Evolutionary conservation across 92 coral and sea anemone genomes (phyloP), one percentile per base, ranked within the genome.

Genomic region (Epizoanthus illoricatus): DNA sequence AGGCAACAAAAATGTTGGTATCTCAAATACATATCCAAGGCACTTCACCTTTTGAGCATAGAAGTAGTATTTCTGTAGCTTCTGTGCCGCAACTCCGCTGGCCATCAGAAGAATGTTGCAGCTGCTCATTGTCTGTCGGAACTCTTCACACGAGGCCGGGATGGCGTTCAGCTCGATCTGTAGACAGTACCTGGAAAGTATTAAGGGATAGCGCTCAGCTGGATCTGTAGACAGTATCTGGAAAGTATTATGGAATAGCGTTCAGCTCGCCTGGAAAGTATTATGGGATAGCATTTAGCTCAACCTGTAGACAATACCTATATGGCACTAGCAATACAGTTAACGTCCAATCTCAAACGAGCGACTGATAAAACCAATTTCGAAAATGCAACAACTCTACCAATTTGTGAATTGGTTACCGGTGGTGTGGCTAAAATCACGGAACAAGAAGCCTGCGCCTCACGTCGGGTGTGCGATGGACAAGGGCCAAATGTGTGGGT

Each of bases 41-140:
- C 60, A 42, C 20, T 11, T 60, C 69, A 86, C 97, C 92, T 88
- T 85, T 79, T 96, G 92, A 65, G 99, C 99, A 84, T 89, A 96
- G 72, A 91, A 91, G 89, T 91, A 96, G 63, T 96, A 96, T 81
- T 86, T 91, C 71, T 91, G 95, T 39, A 85, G 80, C 4, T 93
- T 49, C 71, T 90, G 89, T 41, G 89, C 93, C 5, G 94, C 88
- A 21, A 88, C 85, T 19, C 95, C 90, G 84, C 90, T 89, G 56
- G 99, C 99, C 98, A 96, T 96, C 81, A 91, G 86, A 13, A 84
- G 83, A 71, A 96, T 84, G 21, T 87, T 76, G 56, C 80, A 64
- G n/a, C 73, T 65, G 10, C 75, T 58, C 71, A 96, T 76, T 71
- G 59, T 71, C 61, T 88, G 84, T 67, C 91, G 94, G 40, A 96